A percentile compares a stretch with the other conserved stretches of the same genome.
Conservation (phyloP, 2,797 vertebrate genomes). For the Hephaestus fuliginosus region DNA sequence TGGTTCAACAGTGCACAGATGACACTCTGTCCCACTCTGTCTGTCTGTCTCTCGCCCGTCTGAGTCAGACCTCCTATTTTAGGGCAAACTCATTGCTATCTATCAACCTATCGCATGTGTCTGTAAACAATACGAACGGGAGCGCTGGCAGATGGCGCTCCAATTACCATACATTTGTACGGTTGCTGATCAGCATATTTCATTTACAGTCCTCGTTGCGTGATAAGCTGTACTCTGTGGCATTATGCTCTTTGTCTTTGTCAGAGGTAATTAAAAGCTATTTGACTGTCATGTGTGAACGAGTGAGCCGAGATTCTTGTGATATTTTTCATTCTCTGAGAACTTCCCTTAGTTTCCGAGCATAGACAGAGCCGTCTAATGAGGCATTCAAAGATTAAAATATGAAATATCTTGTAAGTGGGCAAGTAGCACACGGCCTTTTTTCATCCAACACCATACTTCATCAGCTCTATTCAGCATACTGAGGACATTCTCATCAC, state of each 20-base stretch:
- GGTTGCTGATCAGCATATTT: slow-evolving; percentile 49
- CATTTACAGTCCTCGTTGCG: slow-evolving; percentile 18
- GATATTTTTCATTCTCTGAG: slow-evolving; percentile 29
- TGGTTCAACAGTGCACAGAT: slow-evolving; percentile 45
- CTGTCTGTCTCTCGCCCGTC: slow-evolving; percentile 19
- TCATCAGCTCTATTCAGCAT: slow-evolving; percentile 55
- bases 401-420: slow-evolving; percentile 41
- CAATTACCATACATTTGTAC: slow-evolving; percentile 46
- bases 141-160: slow-evolving; percentile 53
- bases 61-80: slow-evolving; percentile 62
- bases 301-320: slow-evolving; percentile 21
- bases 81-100: slow-evolving; percentile 37
- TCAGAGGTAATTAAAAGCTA: slow-evolving; percentile 58
- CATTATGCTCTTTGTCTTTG: slow-evolving; percentile 48
- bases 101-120: slow-evolving; percentile 48
- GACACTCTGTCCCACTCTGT: slow-evolving; percentile 32
- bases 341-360: slow-evolving; percentile 25
- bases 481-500: slow-evolving; percentile 40
- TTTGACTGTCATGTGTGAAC: slow-evolving; percentile 27
- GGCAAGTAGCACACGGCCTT: neutral
- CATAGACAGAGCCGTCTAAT: slow-evolving; percentile 35
- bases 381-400: slow-evolving; percentile 56
- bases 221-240: slow-evolving; percentile 20
- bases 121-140: slow-evolving; percentile 57
- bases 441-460: slow-evolving; percentile 8